Percentiles rank a stretch among this genome's conserved stretches.
These are phyloP conservation scores for Sebastes iracundus DNA, from an alignment of 2,797 vertebrate species.

Conservation along the genomic window DNA sequence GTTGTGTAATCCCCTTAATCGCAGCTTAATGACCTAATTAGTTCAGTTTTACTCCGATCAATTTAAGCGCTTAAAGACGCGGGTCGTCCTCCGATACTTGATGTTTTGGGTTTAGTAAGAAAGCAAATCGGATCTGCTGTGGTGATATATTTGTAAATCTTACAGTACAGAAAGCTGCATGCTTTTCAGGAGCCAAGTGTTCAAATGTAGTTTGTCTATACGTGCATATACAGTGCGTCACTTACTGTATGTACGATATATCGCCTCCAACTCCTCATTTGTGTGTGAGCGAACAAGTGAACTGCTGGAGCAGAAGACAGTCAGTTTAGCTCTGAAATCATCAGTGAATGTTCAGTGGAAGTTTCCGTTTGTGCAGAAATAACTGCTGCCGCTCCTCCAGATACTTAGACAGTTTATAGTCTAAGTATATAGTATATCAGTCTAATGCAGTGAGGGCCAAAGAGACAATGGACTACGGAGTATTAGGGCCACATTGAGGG, in stretches of 20 bases:
- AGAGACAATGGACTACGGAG: no score
- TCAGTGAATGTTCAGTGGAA: no score
- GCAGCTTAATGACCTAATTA: conserved; percentile 48
- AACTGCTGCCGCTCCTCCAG: no score
- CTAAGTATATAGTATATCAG: no score
- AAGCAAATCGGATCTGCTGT: background rate
- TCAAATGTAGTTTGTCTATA: background rate
- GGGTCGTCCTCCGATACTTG: background rate
- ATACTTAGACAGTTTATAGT: no score
- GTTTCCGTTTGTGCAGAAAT: no score
- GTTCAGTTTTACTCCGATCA: conserved; percentile 33
- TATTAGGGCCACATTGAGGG: no score
- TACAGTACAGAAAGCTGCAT: background rate
- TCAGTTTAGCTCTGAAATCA: no score
- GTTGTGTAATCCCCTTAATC: conserved; percentile 56
- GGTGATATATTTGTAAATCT: background rate
- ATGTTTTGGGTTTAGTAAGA: conserved; percentile 1
- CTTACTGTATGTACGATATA: background rate
- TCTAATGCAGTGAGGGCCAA: no score
- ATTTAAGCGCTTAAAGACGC: background rate
- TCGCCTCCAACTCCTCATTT: no score
- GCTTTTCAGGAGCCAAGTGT: background rate
- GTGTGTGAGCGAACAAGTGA: no score
- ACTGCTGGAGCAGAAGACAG: no score
- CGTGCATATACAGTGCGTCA: background rate